Conservation (phyloP, 2,113 vertebrate species). For the Mormyrus lacerda region DNA sequence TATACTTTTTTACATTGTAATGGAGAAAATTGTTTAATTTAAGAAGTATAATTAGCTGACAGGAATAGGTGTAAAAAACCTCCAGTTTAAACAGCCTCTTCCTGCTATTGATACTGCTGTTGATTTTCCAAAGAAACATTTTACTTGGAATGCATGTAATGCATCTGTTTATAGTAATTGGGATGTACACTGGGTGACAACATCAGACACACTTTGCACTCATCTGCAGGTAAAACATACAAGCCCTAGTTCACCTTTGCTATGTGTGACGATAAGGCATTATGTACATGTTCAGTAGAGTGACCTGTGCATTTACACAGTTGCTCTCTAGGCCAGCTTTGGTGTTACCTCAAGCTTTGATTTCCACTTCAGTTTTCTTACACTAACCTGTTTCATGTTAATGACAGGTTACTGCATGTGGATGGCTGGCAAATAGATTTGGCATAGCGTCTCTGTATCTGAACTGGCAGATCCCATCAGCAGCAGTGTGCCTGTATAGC, state of each 20-base stretch:
- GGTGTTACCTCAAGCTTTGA: neutral
- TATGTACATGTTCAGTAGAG: neutral
- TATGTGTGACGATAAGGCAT: neutral
- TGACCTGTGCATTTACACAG: neutral
- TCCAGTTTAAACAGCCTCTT: neutral
- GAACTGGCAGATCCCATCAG: neutral
- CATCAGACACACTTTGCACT: neutral
- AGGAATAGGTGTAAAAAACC: neutral
- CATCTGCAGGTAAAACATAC: neutral
- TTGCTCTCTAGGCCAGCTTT: neutral
- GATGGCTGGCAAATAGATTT: neutral
- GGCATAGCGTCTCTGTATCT: neutral
- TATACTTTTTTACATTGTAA: neutral
- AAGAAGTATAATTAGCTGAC: neutral
- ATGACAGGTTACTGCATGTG: neutral
- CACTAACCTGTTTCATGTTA: neutral
- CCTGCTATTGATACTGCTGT: neutral
- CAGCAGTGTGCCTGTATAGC: neutral
- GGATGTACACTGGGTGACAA: neutral
- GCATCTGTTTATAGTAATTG: neutral
- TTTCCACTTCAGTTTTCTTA: neutral
- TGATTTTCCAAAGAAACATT: neutral
- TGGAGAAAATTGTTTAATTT: neutral
- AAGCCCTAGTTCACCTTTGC: neutral
- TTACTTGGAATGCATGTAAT: too few relatives aligned